Evolutionary conservation across 1,140 invertebrate species (phyloP).

Genomic region (Caligus rogercresseyi): DNA sequence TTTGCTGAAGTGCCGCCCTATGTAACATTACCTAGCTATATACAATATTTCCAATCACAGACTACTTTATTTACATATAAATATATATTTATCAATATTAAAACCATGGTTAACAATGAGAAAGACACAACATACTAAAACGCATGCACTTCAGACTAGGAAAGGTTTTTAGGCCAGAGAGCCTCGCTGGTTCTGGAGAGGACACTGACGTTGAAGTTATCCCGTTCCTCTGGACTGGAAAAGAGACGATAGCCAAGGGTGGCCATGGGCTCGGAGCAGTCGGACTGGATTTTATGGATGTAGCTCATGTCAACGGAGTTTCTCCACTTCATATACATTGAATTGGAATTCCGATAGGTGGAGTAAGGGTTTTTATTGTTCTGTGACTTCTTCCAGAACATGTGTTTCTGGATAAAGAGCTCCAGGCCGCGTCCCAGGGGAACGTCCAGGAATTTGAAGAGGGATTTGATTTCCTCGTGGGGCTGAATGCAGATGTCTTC

Average conservation of each 20-base stretch:
- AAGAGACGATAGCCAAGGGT: neutral
- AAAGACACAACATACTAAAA: neutral
- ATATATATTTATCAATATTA: too few species aligned
- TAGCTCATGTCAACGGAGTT: neutral
- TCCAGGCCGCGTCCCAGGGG: conserved; percentile 11
- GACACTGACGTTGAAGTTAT: neutral
- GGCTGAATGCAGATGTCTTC: conserved; percentile 25
- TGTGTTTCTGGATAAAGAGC: conserved; percentile 19
- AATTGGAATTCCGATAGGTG: neutral
- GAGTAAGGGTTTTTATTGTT: conserved; percentile 1
- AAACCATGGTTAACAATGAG: too few species aligned
- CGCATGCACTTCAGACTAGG: neutral
- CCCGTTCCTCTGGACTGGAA: neutral
- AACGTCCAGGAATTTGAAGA: conserved; percentile 23
- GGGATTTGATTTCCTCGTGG: conserved; percentile 20
- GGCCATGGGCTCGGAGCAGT: neutral
- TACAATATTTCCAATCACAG: too few species aligned
- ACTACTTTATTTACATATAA: too few species aligned
- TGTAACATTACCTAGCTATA: too few species aligned
- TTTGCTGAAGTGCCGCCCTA: too few species aligned
- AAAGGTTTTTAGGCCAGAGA: conserved; percentile 1
- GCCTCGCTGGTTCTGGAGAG: neutral
- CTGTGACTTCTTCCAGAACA: neutral
- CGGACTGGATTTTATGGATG: neutral
- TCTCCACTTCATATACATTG: conserved; percentile 8